Conservation (phyloP, 2,113 vertebrate species). For the Phylloscopus trochilus region DNA sequence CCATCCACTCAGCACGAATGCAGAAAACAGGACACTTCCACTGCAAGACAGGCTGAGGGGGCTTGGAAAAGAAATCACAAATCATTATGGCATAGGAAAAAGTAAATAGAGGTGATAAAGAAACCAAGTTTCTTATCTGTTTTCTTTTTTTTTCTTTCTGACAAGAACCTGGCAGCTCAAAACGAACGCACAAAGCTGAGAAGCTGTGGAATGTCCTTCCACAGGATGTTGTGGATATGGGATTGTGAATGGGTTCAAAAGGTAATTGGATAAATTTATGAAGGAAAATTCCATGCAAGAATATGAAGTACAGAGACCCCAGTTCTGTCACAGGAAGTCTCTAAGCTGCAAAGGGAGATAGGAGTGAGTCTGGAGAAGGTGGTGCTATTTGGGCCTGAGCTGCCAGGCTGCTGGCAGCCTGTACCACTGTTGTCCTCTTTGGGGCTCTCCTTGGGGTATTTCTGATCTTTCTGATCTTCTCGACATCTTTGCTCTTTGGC, state of each 20-base stretch:
- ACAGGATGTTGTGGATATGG: conserved; percentile 26
- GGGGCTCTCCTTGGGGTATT: background rate
- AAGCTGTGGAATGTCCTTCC: conserved; percentile 46
- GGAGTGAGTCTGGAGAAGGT: background rate
- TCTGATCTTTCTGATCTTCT: background rate
- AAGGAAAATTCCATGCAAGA: conserved; percentile 29
- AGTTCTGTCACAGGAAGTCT: background rate
- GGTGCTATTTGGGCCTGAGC: background rate
- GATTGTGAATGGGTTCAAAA: conserved; percentile 38
- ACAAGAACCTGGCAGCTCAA: background rate
- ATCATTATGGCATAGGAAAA: background rate
- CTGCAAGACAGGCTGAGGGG: background rate
- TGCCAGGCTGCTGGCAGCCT: background rate
- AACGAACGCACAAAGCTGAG: background rate
- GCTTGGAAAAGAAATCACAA: background rate
- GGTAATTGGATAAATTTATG: background rate
- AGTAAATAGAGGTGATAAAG: background rate
- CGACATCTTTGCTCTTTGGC: background rate
- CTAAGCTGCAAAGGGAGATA: background rate
- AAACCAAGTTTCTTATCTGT: background rate
- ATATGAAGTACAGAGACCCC: background rate
- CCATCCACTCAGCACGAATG: background rate
- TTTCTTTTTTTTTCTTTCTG: background rate
- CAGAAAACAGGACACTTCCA: background rate
- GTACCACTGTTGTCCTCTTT: background rate